These are phyloP conservation scores for Galerucella pusilla DNA, from an alignment of 2,888 invertebrate genomes.

Conservation along the genomic window DNA sequence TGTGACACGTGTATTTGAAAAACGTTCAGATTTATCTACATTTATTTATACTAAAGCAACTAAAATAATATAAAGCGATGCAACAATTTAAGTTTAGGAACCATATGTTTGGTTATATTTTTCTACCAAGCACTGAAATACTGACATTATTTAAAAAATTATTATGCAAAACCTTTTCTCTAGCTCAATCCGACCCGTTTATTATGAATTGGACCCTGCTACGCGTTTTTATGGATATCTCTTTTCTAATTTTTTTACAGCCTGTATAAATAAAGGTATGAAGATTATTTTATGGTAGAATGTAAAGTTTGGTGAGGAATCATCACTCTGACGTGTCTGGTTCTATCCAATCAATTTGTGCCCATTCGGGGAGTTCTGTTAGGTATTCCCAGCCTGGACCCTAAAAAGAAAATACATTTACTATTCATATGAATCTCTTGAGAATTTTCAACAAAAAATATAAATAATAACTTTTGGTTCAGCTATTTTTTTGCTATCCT, in stretches of 20 bases:
- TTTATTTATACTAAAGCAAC: not conserved
- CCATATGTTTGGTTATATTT: not conserved
- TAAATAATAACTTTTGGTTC: too few species aligned
- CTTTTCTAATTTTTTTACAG: slow-evolving; percentile 55
- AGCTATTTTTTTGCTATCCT: too few species aligned
- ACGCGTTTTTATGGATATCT: slow-evolving; percentile 59
- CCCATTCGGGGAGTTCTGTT: slow-evolving; percentile 94
- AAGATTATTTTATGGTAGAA: slow-evolving; percentile 57
- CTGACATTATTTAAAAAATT: slow-evolving; percentile 34
- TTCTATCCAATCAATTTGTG: slow-evolving; percentile 85
- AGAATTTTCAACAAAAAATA: too few species aligned
- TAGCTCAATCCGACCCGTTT: slow-evolving; percentile 15
- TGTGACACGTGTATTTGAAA: not conserved
- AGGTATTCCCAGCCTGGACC: slow-evolving; percentile 96
- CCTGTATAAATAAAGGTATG: slow-evolving; percentile 62
- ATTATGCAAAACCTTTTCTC: slow-evolving; percentile 25
- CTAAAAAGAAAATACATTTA: slow-evolving; percentile 65
- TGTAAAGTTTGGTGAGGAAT: slow-evolving; percentile 45
- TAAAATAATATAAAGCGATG: not conserved
- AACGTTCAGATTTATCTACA: not conserved
- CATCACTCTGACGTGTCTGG: slow-evolving; percentile 68
- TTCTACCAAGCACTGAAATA: slow-evolving; percentile 45
- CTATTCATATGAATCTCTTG: not conserved
- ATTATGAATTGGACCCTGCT: slow-evolving; percentile 51
- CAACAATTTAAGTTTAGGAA: not conserved